Evolutionary conservation across 2,888 invertebrate genomes (phyloP).

Genomic region (Unio delphinus): DNA sequence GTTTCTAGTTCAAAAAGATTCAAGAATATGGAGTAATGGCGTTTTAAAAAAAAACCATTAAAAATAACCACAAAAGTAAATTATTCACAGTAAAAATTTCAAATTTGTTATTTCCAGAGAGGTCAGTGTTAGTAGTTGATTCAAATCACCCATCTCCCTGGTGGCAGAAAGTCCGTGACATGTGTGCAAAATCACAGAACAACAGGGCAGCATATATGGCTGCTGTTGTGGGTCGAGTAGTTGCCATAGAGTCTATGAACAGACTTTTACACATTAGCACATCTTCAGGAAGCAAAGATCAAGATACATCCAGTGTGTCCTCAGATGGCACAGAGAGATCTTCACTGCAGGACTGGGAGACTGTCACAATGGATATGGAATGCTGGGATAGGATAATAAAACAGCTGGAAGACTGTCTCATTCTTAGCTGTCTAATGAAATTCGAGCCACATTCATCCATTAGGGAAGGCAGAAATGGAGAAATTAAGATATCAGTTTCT

Average conservation of each 20-base stretch:
- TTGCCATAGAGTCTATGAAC: slow-evolving; percentile 71
- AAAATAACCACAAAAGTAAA: no score
- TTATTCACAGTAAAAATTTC: neutral
- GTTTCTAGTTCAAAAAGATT: no score
- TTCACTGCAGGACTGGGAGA: slow-evolving; percentile 53
- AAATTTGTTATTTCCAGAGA: slow-evolving; percentile 49
- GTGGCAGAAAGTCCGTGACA: slow-evolving; percentile 86
- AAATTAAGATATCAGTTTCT: slow-evolving; percentile 63
- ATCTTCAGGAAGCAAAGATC: slow-evolving; percentile 45
- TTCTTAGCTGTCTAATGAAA: slow-evolving; percentile 71
- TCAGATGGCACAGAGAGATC: slow-evolving; percentile 9
- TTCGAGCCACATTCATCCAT: slow-evolving; percentile 26
- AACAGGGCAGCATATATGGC: slow-evolving; percentile 86
- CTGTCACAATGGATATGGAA: slow-evolving; percentile 85
- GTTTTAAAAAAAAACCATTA: no score
- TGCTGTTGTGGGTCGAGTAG: slow-evolving; percentile 86
- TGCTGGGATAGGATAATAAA: slow-evolving; percentile 90
- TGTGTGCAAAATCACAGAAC: slow-evolving; percentile 81
- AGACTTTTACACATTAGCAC: slow-evolving; percentile 11
- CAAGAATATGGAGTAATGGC: no score
- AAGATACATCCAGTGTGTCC: slow-evolving; percentile 51
- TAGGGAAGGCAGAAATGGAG: slow-evolving; percentile 14
- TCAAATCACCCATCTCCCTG: slow-evolving; percentile 83
- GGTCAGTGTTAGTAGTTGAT: slow-evolving; percentile 77
- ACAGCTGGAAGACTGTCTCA: slow-evolving; percentile 89